Base-by-base conservation (phyloP, 2,888 invertebrate species). In the Sycophila texana region DNA sequence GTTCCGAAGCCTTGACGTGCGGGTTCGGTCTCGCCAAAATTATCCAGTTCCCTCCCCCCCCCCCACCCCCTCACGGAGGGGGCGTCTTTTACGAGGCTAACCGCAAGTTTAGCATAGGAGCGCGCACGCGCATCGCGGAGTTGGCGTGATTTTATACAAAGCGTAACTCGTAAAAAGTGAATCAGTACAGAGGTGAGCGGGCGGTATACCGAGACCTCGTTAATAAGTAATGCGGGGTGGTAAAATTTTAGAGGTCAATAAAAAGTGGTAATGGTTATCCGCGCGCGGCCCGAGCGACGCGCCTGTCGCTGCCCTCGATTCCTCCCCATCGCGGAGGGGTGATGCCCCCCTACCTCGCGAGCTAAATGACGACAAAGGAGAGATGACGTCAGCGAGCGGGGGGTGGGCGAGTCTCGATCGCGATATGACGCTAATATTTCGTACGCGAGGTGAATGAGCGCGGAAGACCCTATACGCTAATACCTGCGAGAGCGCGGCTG, bases 161-260 rank as follows among this genome's bases (percentile, higher is more conserved):
- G 60, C 60, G 72, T 47, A 65, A 77, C 73, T 77, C 80, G 77
- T 80, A 80, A 80, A 80, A 74, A 80, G 80, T 70, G 74, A 80
- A 77, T 77, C 74, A 74, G 80, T 80, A 80, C 22, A 58, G 39
- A 55, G 18, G 61, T 5, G 58, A 4, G 51, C 12, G 55, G n/a
- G 74, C 20, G 72, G 51, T 47, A 22, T 66, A 47, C 68, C 65
- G 51, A 26, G 30, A 22, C 61, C 80, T 77, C 77, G 77, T 77
- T 81, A 81, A 81, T 81, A 81, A 81, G 77, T 81, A 81, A 81
- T 76, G 74, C 74, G 74, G 47, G 47, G 61, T 47, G 74, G 77
- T 81, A 81, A 81, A 81, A 81, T 77, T 81, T 81, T 81, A 81
- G 66, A 74, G 80, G 60, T 66, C 80, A 77, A 77, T 81, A 81